These are phyloP conservation scores for Cristatella mucedo DNA, from an alignment of 2,888 invertebrate genomes.

Conservation along the genomic window DNA sequence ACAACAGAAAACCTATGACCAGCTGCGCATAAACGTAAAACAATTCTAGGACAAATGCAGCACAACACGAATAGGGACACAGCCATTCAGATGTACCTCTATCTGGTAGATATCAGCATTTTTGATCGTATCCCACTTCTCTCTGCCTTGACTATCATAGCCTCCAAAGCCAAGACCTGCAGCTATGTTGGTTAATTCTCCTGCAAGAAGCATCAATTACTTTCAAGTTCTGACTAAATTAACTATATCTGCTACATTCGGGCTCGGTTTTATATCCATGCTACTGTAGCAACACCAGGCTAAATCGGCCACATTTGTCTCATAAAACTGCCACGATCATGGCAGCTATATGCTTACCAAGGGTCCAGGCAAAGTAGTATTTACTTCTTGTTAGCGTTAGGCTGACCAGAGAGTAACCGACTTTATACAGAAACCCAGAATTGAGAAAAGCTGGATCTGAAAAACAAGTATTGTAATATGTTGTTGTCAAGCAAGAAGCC, in stretches of 20 bases:
- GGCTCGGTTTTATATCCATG: too few species aligned
- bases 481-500: too few species aligned
- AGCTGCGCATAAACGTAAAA: too few species aligned
- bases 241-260: too few species aligned
- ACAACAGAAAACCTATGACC: too few species aligned
- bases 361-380: constrained; percentile 91
- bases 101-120: constrained; percentile 75
- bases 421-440: constrained; percentile 47
- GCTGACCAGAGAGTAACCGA: constrained; percentile 57
- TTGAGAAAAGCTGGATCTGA: constrained; percentile 51
- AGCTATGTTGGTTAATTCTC: constrained; percentile 85
- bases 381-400: constrained; percentile 69
- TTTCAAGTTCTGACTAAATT: too few species aligned
- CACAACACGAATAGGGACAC: too few species aligned
- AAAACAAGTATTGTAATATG: constrained; percentile 22
- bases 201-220: constrained; percentile 29
- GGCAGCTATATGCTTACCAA: constrained; percentile 44
- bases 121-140: constrained; percentile 78
- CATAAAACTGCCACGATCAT: too few species aligned
- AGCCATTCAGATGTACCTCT: constrained; percentile 68
- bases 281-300: too few species aligned
- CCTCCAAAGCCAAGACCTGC: constrained; percentile 78
- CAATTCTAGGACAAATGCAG: too few species aligned
- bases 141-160: constrained; percentile 51
- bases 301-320: too few species aligned